Evolutionary conservation across 1,140 invertebrate species (phyloP).

Genomic region (Megalonaias nervosa): DNA sequence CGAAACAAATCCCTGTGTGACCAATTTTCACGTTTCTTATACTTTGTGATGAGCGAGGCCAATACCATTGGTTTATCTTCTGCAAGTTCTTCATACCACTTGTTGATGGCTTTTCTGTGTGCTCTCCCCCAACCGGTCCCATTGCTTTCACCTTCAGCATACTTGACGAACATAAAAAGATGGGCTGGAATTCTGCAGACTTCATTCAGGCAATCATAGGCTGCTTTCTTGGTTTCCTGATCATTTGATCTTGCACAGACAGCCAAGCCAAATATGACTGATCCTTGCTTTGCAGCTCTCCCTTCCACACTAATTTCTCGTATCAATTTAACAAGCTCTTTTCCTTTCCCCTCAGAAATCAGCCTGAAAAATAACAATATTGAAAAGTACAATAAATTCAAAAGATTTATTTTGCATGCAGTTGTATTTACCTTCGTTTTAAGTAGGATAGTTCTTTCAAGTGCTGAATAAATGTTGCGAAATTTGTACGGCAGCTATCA

Average conservation of each 20-base stretch:
- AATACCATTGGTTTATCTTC: slow-evolving; percentile 74
- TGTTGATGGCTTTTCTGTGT: slow-evolving; percentile 39
- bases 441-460: not conserved
- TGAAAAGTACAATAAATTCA: not conserved
- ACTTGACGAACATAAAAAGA: slow-evolving; percentile 48
- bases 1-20: slow-evolving; percentile 80
- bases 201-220: too few relatives aligned
- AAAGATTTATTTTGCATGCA: not conserved
- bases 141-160: slow-evolving; percentile 44
- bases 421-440: not conserved
- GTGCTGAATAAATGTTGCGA: not conserved
- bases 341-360: slow-evolving; percentile 59
- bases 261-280: too few relatives aligned
- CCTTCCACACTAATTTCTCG: slow-evolving; percentile 61
- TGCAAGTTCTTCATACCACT: slow-evolving; percentile 75
- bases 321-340: slow-evolving; percentile 61
- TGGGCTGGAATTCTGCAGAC: too few relatives aligned
- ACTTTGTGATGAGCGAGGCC: slow-evolving; percentile 78
- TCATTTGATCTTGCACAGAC: too few relatives aligned
- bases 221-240: too few relatives aligned
- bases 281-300: slow-evolving; percentile 19
- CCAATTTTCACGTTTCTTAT: slow-evolving; percentile 77
- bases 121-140: slow-evolving; percentile 76
- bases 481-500: not conserved
- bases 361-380: slow-evolving; percentile 42